Conservation (phyloP, 2,797 vertebrate species). For the Triplophysa yarkandensis region DNA sequence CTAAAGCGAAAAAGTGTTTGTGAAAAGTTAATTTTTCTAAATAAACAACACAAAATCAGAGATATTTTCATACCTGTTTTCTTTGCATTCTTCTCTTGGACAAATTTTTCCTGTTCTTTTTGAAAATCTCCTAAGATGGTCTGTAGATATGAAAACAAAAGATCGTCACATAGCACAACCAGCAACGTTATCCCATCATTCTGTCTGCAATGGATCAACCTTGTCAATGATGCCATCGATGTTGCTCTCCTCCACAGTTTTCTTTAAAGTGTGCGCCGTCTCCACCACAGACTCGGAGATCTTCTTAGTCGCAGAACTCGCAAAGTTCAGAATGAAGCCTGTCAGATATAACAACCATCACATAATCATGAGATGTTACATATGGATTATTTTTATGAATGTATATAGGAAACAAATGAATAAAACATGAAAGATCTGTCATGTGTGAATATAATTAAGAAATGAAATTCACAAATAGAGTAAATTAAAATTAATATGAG, state of each 20-base stretch:
- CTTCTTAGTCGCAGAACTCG: conserved; percentile 91
- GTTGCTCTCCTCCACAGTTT: conserved; percentile 93
- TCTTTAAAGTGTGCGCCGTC: conserved; percentile 96
- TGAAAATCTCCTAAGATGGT: conserved; percentile 97
- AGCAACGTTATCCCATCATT: neutral
- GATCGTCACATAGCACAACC: neutral
- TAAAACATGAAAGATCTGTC: too few relatives aligned
- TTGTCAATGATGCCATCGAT: conserved; percentile 93
- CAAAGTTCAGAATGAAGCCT: conserved; percentile 93
- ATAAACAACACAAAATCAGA: neutral
- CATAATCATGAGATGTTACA: too few relatives aligned
- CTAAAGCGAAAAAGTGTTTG: conserved; percentile 62
- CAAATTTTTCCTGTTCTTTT: conserved; percentile 97
- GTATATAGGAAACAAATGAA: too few relatives aligned
- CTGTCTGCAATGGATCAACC: conserved; percentile 4
- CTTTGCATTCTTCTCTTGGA: conserved; percentile 89
- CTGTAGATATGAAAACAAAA: conserved; percentile 65
- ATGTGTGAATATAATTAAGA: too few relatives aligned
- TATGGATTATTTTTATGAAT: too few relatives aligned
- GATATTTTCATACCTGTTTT: conserved; percentile 81
- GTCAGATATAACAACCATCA: neutral
- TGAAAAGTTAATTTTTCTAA: neutral
- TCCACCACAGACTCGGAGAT: conserved; percentile 90
- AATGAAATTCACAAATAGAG: too few relatives aligned
- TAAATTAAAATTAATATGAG: too few relatives aligned